These are phyloP conservation scores for Syrrhaptes paradoxus DNA, from an alignment of 2,113 vertebrate genomes.

Conservation along the genomic window DNA sequence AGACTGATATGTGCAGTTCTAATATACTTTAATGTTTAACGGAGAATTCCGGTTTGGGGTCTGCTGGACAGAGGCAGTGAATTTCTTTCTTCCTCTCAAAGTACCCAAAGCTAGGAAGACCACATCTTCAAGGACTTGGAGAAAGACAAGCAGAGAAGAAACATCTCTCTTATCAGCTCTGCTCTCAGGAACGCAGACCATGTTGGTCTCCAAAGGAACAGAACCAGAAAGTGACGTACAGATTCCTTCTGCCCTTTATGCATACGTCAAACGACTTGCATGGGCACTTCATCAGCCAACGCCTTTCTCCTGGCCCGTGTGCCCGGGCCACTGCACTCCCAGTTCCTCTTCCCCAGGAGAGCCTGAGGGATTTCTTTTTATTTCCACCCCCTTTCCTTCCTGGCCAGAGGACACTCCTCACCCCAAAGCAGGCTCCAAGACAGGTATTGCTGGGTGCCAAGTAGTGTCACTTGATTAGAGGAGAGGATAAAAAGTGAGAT, in stretches of 20 bases:
- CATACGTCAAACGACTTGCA: neutral
- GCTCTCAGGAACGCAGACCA: neutral
- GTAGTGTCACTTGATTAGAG: conserved; percentile 3
- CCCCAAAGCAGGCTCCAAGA: conserved; percentile 18
- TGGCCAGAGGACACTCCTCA: neutral
- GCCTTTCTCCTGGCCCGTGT: neutral
- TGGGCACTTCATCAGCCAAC: neutral
- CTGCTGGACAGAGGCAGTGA: neutral
- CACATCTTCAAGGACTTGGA: neutral
- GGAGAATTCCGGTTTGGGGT: neutral
- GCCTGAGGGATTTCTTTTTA: neutral
- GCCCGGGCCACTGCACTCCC: neutral
- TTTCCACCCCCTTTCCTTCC: conserved; percentile 13
- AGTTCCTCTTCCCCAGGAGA: neutral
- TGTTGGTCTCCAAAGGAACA: fast-evolving
- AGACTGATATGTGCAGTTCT: neutral
- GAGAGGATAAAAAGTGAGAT: neutral
- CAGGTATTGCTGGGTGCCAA: conserved; percentile 1
- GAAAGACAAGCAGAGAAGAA: neutral
- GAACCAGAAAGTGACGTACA: neutral
- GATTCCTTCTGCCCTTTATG: neutral
- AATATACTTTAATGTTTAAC: neutral
- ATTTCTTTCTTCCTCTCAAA: neutral
- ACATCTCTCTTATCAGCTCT: neutral
- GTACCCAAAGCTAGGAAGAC: neutral